phyloP scores from a whole-genome alignment of 2,113 vertebrate species.

The Bos javanicus region DNA sequence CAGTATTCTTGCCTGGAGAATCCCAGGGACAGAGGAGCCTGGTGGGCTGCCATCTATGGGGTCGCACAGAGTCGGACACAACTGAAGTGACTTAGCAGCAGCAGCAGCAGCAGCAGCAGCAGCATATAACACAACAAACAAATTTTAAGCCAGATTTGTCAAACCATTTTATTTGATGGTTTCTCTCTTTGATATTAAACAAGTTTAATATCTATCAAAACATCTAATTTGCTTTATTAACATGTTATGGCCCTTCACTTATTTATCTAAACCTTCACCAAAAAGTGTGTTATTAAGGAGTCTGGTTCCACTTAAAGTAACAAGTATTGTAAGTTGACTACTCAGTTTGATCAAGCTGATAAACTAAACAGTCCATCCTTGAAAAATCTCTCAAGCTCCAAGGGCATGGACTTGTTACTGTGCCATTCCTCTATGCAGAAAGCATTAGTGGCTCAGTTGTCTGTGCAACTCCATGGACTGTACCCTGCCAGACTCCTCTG shows the following conservation, averaged over 20 bases:
- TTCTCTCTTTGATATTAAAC: neutral
- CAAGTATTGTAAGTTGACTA: neutral
- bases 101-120: neutral
- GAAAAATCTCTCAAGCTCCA: neutral
- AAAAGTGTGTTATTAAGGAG: neutral
- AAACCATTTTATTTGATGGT: neutral
- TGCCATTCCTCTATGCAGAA: neutral
- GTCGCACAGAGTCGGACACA: neutral
- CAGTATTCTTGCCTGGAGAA: neutral
- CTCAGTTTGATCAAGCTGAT: neutral
- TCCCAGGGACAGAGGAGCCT: neutral
- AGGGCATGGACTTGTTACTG: neutral
- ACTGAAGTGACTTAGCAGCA: neutral
- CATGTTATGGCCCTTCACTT: neutral
- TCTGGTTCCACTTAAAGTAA: neutral
- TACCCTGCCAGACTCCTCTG: neutral
- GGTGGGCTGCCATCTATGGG: neutral
- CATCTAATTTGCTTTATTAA: neutral
- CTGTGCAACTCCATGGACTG: neutral
- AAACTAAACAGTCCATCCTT: neutral
- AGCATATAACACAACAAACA: neutral
- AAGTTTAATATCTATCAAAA: neutral
- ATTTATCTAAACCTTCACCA: neutral
- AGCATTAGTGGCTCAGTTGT: neutral
- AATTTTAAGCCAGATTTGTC: neutral